These are phyloP conservation scores for Zygogramma bicolorata DNA, from an alignment of 2,888 invertebrate species.

Conservation along the genomic window DNA sequence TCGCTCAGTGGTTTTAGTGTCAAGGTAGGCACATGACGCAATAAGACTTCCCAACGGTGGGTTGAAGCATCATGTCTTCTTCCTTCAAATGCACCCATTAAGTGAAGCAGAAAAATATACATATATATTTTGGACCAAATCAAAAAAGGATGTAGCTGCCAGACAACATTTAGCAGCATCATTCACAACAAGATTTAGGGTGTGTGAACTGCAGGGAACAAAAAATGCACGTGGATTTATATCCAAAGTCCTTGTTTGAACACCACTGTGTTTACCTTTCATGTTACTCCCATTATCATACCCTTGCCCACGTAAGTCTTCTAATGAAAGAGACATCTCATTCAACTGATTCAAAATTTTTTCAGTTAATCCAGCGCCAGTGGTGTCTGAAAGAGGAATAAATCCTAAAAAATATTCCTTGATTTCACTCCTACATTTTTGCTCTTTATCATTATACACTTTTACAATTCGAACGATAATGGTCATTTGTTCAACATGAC, in stretches of 20 bases:
- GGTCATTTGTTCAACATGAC: constrained; percentile 49
- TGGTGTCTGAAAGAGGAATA: too few relatives aligned
- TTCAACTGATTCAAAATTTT: background rate
- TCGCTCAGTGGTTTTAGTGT: constrained; percentile 45
- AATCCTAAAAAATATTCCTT: background rate
- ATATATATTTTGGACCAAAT: constrained; percentile 39
- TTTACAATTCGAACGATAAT: constrained; percentile 29
- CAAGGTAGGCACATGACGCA: constrained; percentile 29
- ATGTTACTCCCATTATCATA: background rate
- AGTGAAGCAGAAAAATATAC: constrained; percentile 51
- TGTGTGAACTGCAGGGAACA: constrained; percentile 17
- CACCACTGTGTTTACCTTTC: constrained; percentile 1
- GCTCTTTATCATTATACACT: background rate
- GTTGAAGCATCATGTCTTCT: too few relatives aligned
- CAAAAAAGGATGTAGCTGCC: constrained; percentile 41
- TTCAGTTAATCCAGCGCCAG: background rate
- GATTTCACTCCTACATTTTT: too few relatives aligned
- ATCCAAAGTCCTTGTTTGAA: background rate
- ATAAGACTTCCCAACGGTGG: background rate
- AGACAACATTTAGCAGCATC: constrained; percentile 47
- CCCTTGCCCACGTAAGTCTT: background rate
- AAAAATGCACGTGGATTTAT: background rate
- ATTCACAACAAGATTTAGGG: constrained; percentile 53
- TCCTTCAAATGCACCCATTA: too few relatives aligned
- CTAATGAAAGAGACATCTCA: constrained; percentile 3